Percentiles rank a stretch among this genome's conserved stretches.
These are phyloP conservation scores for Zoroaster sp. DNA, from an alignment of 53 echinoderm and acorn worm species.

Conservation along the genomic window DNA sequence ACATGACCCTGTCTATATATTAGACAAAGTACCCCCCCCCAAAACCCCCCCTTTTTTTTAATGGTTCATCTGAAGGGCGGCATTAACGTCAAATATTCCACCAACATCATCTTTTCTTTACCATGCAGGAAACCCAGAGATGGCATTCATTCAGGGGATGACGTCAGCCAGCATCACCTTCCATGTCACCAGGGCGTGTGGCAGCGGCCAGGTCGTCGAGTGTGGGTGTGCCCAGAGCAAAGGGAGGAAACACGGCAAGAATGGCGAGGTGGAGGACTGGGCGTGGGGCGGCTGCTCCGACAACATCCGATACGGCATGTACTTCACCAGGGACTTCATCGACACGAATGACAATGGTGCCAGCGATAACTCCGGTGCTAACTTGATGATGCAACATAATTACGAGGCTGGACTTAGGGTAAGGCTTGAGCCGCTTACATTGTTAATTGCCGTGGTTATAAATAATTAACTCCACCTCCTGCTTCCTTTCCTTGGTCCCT, in stretches of 20 bases:
- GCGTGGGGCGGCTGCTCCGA: constrained; percentile 98
- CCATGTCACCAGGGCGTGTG: constrained; percentile 88
- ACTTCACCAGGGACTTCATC: constrained; percentile 90
- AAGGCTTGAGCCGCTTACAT: no score
- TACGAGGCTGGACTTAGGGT: constrained; percentile 94
- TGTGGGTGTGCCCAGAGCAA: constrained; percentile 75
- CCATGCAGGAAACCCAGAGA: constrained; percentile 96
- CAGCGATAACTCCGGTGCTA: constrained; percentile 62
- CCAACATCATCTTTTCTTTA: no score
- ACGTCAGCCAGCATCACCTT: constrained; percentile 92
- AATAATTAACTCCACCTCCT: no score
- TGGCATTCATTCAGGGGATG: constrained; percentile 83
- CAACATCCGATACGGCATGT: constrained; percentile 86
- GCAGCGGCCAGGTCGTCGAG: constrained; percentile 81
- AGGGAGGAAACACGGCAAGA: constrained; percentile 56
- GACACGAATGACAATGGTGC: constrained; percentile 68
- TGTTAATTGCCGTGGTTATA: no score
- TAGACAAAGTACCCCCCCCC: no score
- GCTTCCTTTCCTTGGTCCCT: no score
- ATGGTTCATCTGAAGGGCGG: no score
- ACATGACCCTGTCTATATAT: no score
- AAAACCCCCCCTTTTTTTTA: no score
- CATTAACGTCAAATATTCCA: no score
- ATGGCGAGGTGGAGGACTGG: constrained; percentile 69
- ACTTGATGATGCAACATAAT: constrained; percentile 87